These are phyloP conservation scores for Ormyrus pomaceus DNA, from an alignment of 2,888 invertebrate species.

Conservation along the genomic window DNA sequence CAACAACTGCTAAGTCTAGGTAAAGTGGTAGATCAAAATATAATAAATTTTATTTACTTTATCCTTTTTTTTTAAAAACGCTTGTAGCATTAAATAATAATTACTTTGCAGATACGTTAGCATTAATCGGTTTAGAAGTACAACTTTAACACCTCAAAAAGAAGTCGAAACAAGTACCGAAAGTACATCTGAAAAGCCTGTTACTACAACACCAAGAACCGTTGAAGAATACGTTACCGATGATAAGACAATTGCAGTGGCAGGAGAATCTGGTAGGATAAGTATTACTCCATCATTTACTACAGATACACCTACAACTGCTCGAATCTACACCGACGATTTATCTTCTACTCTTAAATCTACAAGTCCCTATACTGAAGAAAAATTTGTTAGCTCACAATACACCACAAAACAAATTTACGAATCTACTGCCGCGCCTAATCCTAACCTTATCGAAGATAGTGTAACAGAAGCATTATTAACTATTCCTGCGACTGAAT, in stretches of 20 bases:
- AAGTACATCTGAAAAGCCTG: constrained; percentile 29
- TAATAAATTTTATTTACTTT: background rate
- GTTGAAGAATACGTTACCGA: constrained; percentile 24
- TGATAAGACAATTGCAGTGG: constrained; percentile 51
- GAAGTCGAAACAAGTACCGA: constrained; percentile 36
- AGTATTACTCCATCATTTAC: constrained; percentile 50
- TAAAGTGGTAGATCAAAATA: background rate
- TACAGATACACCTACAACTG: constrained; percentile 48
- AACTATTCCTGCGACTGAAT: constrained; percentile 54
- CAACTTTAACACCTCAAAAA: constrained; percentile 58
- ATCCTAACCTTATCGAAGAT: constrained; percentile 67
- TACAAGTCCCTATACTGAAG: constrained; percentile 42
- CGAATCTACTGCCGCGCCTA: constrained; percentile 39
- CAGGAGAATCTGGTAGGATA: constrained; percentile 55
- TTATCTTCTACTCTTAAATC: constrained; percentile 44
- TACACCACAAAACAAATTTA: constrained; percentile 30
- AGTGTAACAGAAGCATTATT: constrained; percentile 60
- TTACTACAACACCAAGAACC: constrained; percentile 11
- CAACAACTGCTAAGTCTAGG: constrained; percentile 51
- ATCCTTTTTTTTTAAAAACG: background rate
- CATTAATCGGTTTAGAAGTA: constrained; percentile 72
- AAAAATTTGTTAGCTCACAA: constrained; percentile 38
- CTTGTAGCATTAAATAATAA: constrained; percentile 2
- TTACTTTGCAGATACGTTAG: constrained; percentile 72
- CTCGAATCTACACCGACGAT: constrained; percentile 34